Percentiles rank a stretch among this genome's conserved stretches.
Conservation (phyloP, 2,113 vertebrate genomes). For the Syngnathoides biaculeatus region DNA sequence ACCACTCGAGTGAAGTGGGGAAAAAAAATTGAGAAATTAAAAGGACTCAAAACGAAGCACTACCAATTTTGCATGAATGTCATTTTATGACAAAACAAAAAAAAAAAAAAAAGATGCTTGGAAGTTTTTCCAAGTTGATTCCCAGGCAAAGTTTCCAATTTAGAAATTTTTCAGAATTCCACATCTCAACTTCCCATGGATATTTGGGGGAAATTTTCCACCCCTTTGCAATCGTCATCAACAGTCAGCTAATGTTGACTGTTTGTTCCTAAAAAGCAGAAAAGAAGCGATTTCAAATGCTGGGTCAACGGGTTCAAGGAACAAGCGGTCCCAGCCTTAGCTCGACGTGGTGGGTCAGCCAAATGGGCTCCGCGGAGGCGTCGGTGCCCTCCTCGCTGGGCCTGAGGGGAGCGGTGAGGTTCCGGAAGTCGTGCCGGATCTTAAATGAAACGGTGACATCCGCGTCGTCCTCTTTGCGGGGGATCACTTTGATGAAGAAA, state of each 20-base stretch:
- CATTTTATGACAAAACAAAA: too few relatives aligned
- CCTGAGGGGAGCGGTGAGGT: slow-evolving; percentile 86
- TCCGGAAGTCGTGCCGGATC: slow-evolving; percentile 95
- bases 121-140: too few relatives aligned
- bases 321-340: slow-evolving; percentile 89
- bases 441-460: slow-evolving; percentile 92
- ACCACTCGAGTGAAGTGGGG: too few relatives aligned
- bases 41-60: too few relatives aligned
- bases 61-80: too few relatives aligned
- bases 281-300: neutral
- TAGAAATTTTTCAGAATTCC: too few relatives aligned
- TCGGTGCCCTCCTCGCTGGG: slow-evolving; percentile 80
- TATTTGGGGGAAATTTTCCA: too few relatives aligned
- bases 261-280: neutral
- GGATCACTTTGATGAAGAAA: slow-evolving; percentile 96
- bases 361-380: slow-evolving; percentile 78
- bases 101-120: too few relatives aligned
- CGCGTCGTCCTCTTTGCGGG: slow-evolving; percentile 81
- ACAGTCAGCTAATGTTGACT: neutral
- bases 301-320: slow-evolving; percentile 57
- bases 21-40: too few relatives aligned
- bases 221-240: neutral
- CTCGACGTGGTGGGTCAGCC: slow-evolving; percentile 94
- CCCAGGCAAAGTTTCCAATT: too few relatives aligned
- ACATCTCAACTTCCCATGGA: too few relatives aligned